A percentile compares a stretch with the other conserved stretches of the same genome.
phyloP scores from a whole-genome alignment of 92 coral and sea anemone species.

The Isaurus tuberculatus region DNA sequence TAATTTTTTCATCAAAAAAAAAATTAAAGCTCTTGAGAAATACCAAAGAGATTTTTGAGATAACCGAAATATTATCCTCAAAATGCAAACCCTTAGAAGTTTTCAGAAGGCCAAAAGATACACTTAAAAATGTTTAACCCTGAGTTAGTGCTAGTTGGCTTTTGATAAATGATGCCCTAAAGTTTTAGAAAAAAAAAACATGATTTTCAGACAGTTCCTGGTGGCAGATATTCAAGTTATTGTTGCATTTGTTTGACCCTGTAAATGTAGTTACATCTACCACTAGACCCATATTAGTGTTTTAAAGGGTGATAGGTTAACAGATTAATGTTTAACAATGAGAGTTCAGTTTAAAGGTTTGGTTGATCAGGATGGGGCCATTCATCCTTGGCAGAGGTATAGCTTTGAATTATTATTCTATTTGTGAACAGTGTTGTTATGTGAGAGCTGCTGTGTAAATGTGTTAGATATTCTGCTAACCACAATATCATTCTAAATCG shows the following conservation, averaged over 20 bases:
- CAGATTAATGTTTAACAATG: conserved; percentile 23
- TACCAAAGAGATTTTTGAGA: too few species aligned
- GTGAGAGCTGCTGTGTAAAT: conserved; percentile 19
- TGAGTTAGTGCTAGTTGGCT: too few species aligned
- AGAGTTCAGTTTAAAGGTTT: conserved; percentile 54
- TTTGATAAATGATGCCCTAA: too few species aligned
- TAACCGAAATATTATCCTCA: too few species aligned
- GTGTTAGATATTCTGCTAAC: conserved; percentile 4
- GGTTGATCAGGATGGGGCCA: conserved; percentile 41
- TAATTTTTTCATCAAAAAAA: too few species aligned
- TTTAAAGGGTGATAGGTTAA: background rate
- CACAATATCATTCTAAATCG: conserved; percentile 14
- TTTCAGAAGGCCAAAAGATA: too few species aligned
- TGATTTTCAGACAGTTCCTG: background rate
- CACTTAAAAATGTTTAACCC: too few species aligned
- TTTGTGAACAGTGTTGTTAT: conserved; percentile 22
- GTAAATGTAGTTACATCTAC: conserved; percentile 2
- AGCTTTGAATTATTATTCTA: conserved; percentile 48
- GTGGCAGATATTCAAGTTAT: conserved; percentile 1
- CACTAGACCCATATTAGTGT: background rate
- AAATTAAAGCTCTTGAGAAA: too few species aligned
- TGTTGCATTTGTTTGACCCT: background rate
- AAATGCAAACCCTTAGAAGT: too few species aligned
- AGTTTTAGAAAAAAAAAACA: too few species aligned
- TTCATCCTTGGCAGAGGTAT: conserved; percentile 47